Percentiles rank a stretch among this genome's conserved stretches.
Conservation (phyloP, 2,888 invertebrate genomes). For the Diloba caeruleocephala region DNA sequence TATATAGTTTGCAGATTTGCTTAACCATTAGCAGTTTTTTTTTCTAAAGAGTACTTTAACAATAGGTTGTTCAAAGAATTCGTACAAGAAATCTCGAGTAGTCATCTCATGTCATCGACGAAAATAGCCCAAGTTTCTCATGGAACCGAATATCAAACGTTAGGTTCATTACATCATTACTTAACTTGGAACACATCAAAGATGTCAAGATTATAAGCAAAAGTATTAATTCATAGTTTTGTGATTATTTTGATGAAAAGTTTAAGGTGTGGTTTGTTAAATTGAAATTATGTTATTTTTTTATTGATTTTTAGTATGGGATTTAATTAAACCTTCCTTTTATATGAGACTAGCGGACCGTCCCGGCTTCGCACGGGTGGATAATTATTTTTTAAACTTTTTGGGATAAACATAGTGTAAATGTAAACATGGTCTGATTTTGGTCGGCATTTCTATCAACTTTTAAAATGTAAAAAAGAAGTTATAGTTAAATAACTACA, state of each 20-base stretch:
- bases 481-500: too few relatives aligned
- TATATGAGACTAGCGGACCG: too few relatives aligned
- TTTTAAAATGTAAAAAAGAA: too few relatives aligned
- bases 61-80: constrained; percentile 39
- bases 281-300: constrained; percentile 7
- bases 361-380: too few relatives aligned
- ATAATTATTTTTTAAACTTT: too few relatives aligned
- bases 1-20: too few relatives aligned
- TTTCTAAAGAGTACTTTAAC: constrained; percentile 23
- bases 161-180: constrained; percentile 3
- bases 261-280: not conserved
- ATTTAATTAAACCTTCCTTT: not conserved
- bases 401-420: too few relatives aligned
- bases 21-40: too few relatives aligned
- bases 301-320: constrained; percentile 5
- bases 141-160: constrained; percentile 11
- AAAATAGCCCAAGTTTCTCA: constrained; percentile 42
- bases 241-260: constrained; percentile 14
- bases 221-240: constrained; percentile 4
- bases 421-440: too few relatives aligned
- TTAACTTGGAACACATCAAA: constrained; percentile 19
- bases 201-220: constrained; percentile 4
- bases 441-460: too few relatives aligned
- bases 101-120: constrained; percentile 39
- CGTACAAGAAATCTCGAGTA: constrained; percentile 28